Percentiles rank a stretch among this genome's conserved stretches.
Evolutionary conservation across 2,888 invertebrate species (phyloP).

Genomic region (Tryphoninae sp.): DNA sequence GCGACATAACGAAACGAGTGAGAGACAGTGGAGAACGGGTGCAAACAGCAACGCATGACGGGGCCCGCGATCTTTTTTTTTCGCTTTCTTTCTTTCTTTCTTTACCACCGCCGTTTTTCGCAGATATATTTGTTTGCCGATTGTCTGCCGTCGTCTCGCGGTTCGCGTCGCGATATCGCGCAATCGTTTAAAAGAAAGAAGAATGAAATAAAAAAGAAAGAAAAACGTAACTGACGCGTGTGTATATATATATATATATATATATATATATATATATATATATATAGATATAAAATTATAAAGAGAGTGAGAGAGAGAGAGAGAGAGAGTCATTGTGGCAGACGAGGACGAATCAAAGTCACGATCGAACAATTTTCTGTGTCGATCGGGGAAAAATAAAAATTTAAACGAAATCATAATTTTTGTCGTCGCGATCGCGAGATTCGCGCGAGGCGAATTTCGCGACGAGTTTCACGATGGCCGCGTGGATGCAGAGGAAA

Average conservation of each 20-base stretch:
- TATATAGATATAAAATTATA: constrained; percentile 6
- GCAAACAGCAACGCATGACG: constrained; percentile 57
- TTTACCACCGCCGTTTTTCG: constrained; percentile 38
- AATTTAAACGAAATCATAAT: too few species aligned
- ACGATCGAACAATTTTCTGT: constrained; percentile 56
- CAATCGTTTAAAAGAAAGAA: constrained; percentile 20
- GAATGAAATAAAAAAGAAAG: constrained; percentile 13
- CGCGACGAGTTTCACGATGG: constrained; percentile 18
- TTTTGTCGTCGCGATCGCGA: too few species aligned
- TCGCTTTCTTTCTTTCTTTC: constrained; percentile 37
- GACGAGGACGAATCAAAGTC: constrained; percentile 74
- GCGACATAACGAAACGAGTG: constrained; percentile 45
- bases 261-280: constrained; percentile 21
- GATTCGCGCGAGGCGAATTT: not conserved
- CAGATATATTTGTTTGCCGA: constrained; percentile 71
- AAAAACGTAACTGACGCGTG: not conserved
- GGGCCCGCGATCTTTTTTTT: constrained; percentile 34
- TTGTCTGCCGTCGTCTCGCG: constrained; percentile 70
- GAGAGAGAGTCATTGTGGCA: constrained; percentile 26
- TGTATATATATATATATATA: constrained; percentile 17
- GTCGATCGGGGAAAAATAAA: not conserved
- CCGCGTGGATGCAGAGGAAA: not conserved
- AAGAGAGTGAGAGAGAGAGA: too few species aligned
- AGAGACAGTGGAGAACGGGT: constrained; percentile 42
- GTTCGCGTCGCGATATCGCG: constrained; percentile 26